Conservation (phyloP, 2,113 vertebrate genomes). For the Sinocyclocheilus grahami region DNA sequence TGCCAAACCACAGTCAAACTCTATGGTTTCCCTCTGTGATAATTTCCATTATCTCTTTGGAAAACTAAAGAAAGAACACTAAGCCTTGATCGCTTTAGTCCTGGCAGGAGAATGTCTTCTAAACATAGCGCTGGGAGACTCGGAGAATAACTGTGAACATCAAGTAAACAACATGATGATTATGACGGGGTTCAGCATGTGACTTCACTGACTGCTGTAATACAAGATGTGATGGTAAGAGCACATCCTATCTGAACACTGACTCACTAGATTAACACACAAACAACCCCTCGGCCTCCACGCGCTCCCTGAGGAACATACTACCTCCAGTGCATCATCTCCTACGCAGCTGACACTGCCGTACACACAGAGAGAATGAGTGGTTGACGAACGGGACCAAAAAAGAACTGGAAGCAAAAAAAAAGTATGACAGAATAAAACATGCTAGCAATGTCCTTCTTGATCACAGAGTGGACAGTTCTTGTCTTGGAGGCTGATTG, state of each 20-base stretch:
- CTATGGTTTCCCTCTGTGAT: not conserved
- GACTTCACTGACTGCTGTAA: not conserved
- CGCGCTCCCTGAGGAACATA: conserved; percentile 10
- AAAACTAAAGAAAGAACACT: conserved; percentile 8
- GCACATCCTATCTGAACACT: conserved; percentile 5
- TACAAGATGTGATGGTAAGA: conserved; percentile 10
- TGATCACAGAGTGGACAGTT: not conserved
- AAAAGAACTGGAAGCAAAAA: not conserved
- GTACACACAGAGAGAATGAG: not conserved
- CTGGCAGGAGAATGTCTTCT: not conserved
- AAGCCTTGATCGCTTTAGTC: not conserved
- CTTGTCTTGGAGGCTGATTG: not conserved
- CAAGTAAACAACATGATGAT: conserved; percentile 23
- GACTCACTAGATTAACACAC: conserved; percentile 37
- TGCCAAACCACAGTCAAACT: conserved; percentile 30
- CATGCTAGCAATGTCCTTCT: not conserved
- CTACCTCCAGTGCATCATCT: conserved; percentile 9
- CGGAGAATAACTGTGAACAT: not conserved
- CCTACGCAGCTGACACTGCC: conserved; percentile 14
- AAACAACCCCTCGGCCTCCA: conserved; percentile 17
- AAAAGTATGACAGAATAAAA: not conserved
- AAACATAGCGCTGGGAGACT: conserved; percentile 13
- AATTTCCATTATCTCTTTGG: conserved; percentile 2
- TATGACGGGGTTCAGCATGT: conserved; percentile 19
- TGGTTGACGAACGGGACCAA: not conserved